Evolutionary conservation across 2,797 vertebrate species (phyloP).

Genomic region (Gobio occitaniae): DNA sequence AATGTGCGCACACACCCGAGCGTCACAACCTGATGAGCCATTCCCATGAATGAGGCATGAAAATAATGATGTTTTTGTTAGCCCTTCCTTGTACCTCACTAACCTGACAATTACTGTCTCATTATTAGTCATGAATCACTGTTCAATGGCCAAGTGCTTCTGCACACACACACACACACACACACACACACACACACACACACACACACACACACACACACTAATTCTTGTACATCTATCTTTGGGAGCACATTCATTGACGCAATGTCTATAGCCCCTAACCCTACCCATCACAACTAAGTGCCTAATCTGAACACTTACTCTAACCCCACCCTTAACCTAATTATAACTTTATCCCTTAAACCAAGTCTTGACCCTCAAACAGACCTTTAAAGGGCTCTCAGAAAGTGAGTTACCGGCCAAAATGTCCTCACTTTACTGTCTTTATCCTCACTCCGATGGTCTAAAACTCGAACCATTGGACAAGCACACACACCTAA

Average conservation of each 20-base stretch:
- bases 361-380: neutral
- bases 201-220: too few relatives aligned
- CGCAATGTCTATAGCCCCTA: too few relatives aligned
- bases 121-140: conserved; percentile 23
- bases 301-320: too few relatives aligned
- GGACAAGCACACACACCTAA: too few relatives aligned
- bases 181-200: too few relatives aligned
- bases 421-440: neutral
- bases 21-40: conserved; percentile 1
- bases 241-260: too few relatives aligned
- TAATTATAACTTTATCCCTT: neutral
- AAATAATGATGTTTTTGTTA: conserved; percentile 25
- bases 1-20: neutral
- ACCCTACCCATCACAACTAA: too few relatives aligned
- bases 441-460: neutral
- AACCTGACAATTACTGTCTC: conserved; percentile 7
- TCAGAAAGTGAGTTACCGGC: neutral
- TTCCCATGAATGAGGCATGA: neutral
- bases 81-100: neutral
- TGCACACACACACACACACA: neutral
- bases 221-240: too few relatives aligned
- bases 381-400: neutral
- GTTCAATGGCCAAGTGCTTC: neutral
- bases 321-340: neutral
- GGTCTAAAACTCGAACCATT: too few relatives aligned